Evolutionary conservation across 37 sponge, comb jelly and placozoan genomes (phyloP), one percentile per base, ranked within the genome.

Genomic region (Spongia lamella): DNA sequence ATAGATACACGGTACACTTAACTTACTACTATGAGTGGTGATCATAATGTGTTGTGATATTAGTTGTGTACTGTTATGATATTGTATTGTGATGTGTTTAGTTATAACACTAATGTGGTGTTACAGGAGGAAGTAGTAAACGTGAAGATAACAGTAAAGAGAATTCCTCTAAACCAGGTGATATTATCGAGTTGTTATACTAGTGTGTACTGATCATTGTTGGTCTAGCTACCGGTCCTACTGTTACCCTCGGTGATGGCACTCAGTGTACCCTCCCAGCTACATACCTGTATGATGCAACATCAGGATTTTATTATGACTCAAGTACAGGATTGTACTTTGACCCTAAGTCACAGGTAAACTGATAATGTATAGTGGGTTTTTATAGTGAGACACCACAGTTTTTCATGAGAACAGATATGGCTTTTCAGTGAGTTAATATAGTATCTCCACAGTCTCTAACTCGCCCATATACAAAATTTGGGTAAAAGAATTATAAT

Each of bases 301-400:
- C 87, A 4, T 86, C 94, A 32, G 94, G 94, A 2, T 93, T 85
- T 76, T 93, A 93, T 72, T 89, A 93, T 56, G 94, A 93, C 76
- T 82, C 89, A 3, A 51, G 70, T 15, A 89, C 87, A 34, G 94
- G 94, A 57, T 78, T 97, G 31, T 94, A 97, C 79, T 94, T 94
- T 77, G 98, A 97, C 63, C 90, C 95, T 9, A 91, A 89, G 30
- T 85, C 97, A 34, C 82, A 89, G 82, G 96, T 96, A 47, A 14
- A 26, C 20, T 14, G 24, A 9, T n/a, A 30, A 24, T 32, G 53
- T 19, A 52, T 14, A 52, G 17, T 19, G 14, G 53, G 17, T 17
- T 52, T 19, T 52, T 52, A 52, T 19, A 52, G 14, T 17, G 53
- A 17, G 17, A 14, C 17, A 14, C 17, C 53, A 14, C 53, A 14